A percentile compares a stretch with the other conserved stretches of the same genome.
phyloP scores from a whole-genome alignment of 37 sponge, comb jelly and placozoan genomes.

The Chondrosia reniformis region DNA sequence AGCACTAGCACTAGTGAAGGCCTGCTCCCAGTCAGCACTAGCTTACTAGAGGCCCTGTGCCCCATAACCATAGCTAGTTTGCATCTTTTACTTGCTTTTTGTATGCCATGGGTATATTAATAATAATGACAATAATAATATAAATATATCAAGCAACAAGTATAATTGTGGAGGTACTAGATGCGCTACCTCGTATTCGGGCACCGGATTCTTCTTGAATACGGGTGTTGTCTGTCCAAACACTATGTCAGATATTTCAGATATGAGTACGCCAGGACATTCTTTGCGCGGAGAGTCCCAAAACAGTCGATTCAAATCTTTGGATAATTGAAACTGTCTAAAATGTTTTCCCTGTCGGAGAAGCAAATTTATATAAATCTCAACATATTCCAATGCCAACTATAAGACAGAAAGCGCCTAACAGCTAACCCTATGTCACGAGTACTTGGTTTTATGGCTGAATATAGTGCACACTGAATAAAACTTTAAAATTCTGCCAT shows the following conservation, averaged over 20 bases:
- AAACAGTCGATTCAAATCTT: slow-evolving; percentile 67
- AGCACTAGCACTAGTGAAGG: too few relatives aligned
- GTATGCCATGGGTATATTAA: too few relatives aligned
- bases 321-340: slow-evolving; percentile 63
- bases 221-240: slow-evolving; percentile 71
- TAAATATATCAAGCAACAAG: too few relatives aligned
- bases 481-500: neutral
- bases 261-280: slow-evolving; percentile 71
- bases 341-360: slow-evolving; percentile 76
- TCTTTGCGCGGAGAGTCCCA: slow-evolving; percentile 74
- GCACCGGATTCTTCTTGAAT: slow-evolving; percentile 75
- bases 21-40: too few relatives aligned
- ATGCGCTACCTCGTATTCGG: slow-evolving; percentile 71
- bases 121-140: too few relatives aligned
- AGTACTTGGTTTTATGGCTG: too few relatives aligned
- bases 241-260: slow-evolving; percentile 70
- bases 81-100: too few relatives aligned
- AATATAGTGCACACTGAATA: neutral
- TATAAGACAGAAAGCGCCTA: neutral
- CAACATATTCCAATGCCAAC: neutral
- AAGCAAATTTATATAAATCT: neutral
- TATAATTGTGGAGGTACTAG: too few relatives aligned
- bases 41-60: too few relatives aligned
- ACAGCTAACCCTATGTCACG: too few relatives aligned
- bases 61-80: too few relatives aligned